Percentiles rank a stretch among this genome's conserved stretches.
Evolutionary conservation across 53 echinoderm and acorn worm species (phyloP).

Genomic region (Echinometra lucunter): DNA sequence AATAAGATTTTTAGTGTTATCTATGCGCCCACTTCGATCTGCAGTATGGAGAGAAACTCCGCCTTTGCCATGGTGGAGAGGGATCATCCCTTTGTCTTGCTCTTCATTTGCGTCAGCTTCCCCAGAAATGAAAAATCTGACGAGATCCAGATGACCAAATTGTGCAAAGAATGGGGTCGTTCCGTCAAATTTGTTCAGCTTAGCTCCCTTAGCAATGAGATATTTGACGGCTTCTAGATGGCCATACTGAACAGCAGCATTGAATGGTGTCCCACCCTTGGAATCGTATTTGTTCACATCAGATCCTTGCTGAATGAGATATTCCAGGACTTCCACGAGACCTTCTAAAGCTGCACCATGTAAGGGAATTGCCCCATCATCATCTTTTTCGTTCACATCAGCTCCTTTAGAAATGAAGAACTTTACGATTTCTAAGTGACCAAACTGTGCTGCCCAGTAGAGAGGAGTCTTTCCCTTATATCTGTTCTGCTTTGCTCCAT

Average conservation of each 20-base stretch:
- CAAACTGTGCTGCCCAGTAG: background rate
- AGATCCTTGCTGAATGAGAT: background rate
- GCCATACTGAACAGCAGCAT: background rate
- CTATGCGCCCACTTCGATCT: background rate
- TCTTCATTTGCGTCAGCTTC: background rate
- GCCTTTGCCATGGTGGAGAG: background rate
- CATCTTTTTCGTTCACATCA: background rate
- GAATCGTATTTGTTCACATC: background rate
- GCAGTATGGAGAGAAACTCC: background rate
- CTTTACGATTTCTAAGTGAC: background rate
- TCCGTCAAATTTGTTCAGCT: background rate
- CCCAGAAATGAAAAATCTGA: background rate
- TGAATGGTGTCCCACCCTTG: background rate
- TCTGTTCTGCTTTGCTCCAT: background rate
- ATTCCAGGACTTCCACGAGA: background rate
- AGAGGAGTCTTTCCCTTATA: background rate
- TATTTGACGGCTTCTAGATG: background rate
- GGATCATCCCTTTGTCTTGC: background rate
- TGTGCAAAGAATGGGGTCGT: background rate
- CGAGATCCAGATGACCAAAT: background rate
- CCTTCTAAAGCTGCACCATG: background rate
- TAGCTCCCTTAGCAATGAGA: background rate
- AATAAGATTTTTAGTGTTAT: background rate
- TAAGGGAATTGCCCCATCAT: background rate
- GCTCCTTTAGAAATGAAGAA: background rate